phyloP scores from a whole-genome alignment of 2,888 invertebrate species.

The Polymixis flavicincta region DNA sequence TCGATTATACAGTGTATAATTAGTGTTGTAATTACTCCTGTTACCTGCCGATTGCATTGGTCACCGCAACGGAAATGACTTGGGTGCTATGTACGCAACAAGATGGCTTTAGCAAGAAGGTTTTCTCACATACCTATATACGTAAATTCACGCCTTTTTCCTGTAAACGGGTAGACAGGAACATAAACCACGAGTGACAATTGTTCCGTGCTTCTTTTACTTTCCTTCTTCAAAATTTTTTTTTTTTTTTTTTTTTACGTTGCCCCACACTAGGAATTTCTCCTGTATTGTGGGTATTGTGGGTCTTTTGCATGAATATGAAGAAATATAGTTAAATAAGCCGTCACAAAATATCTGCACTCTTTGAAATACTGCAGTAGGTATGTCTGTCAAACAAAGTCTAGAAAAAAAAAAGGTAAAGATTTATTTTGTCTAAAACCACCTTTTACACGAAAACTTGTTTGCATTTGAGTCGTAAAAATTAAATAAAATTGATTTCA shows the following conservation, averaged over 20 bases:
- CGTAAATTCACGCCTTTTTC: background rate
- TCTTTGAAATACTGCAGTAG: background rate
- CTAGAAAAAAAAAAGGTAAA: background rate
- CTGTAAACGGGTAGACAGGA: background rate
- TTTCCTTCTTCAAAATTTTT: background rate
- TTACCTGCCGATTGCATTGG: conserved; percentile 41
- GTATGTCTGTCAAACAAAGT: background rate
- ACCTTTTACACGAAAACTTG: background rate
- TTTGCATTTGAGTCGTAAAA: background rate
- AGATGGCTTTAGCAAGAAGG: conserved; percentile 6
- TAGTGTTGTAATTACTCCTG: conserved; percentile 50
- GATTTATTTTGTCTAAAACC: background rate
- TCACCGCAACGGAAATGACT: conserved; percentile 45
- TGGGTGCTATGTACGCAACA: conserved; percentile 1
- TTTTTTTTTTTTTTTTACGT: too few relatives aligned
- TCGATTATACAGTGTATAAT: conserved; percentile 40
- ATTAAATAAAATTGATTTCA: conserved; percentile 4
- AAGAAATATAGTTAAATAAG: background rate
- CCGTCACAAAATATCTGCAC: background rate
- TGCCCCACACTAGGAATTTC: too few relatives aligned
- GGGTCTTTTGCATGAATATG: too few relatives aligned
- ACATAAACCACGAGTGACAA: background rate
- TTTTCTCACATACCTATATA: background rate
- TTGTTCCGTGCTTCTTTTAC: background rate
- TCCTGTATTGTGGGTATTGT: too few relatives aligned